Base-by-base conservation (phyloP, 2,797 vertebrate genomes). In the Rhinatrema bivittatum region DNA sequence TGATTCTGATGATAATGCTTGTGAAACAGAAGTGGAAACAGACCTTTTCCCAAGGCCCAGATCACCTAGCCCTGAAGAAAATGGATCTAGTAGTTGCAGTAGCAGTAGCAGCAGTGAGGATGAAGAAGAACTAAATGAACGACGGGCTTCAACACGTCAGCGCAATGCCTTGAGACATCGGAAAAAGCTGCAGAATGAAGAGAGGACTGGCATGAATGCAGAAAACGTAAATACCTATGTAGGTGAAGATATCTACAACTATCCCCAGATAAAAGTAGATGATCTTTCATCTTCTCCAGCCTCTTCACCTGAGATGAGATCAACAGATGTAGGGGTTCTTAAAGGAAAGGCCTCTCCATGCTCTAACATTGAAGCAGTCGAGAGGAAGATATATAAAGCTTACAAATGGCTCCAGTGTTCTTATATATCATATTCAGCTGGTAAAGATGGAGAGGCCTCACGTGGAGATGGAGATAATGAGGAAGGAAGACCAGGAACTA, bases 1-100 rank as follows among this genome's bases (percentile, higher is more conserved):
- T 17, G 85, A 87, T 47, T 97, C 96, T 0, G 93, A 98, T 60
- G 97, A 97, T n/a, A 96, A 93, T 2, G 81, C 88, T 30, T 79
- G 76, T 26, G 82, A 86, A 39, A 73, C 81, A 6, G 85, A 85
- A 19, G 85, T 93, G 32, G 95, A 96, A 63, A 78, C 90, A 0
- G 91, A 97, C 60, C 91, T 95, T 4, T 91, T 97, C 67, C 91
- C 91, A 10, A 81, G 94, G 7, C 94, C 95, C 0, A 88, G 88
- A 3, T 97, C 94, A 1, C 94, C 96, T 0, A 97, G 94, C 60
- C 96, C 94, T 0, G 86, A 89, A 44, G 91, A 91, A 18, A 88
- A 88, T 3, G 88, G 88, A 10, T 93, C 89, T 7, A 84, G 93
- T 46, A 94, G 90, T 32, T 91, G 89, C 54, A 89, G 90, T 50